Conservation (phyloP, 2,113 vertebrate species). For the Peucedramus taeniatus region DNA sequence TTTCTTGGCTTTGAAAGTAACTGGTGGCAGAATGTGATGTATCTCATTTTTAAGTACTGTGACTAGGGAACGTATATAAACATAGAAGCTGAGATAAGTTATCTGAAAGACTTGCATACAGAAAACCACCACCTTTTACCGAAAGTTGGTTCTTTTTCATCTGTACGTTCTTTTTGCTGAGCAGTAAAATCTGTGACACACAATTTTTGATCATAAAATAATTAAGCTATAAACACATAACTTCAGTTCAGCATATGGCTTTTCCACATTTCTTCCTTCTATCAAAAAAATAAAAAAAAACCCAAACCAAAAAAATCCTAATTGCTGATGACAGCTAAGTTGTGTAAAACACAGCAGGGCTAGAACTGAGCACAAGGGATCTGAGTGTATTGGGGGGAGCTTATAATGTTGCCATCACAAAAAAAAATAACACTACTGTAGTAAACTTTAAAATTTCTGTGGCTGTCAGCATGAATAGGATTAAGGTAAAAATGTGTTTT, state of each 20-base stretch:
- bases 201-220: neutral
- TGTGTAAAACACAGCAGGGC: neutral
- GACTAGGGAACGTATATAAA: neutral
- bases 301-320: neutral
- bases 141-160: neutral
- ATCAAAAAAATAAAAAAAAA: neutral
- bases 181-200: neutral
- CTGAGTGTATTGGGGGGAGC: neutral
- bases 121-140: neutral
- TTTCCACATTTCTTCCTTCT: neutral
- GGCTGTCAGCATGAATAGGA: neutral
- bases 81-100: neutral
- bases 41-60: neutral
- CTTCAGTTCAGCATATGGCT: neutral
- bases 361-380: neutral
- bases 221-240: neutral
- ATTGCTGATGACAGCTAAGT: neutral
- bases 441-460: neutral
- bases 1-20: neutral
- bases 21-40: neutral
- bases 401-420: neutral
- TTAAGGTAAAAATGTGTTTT: neutral
- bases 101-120: neutral
- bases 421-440: neutral
- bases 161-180: neutral